Evolutionary conservation across 2,113 vertebrate genomes (phyloP).

Genomic region (Synodontis membranacea): DNA sequence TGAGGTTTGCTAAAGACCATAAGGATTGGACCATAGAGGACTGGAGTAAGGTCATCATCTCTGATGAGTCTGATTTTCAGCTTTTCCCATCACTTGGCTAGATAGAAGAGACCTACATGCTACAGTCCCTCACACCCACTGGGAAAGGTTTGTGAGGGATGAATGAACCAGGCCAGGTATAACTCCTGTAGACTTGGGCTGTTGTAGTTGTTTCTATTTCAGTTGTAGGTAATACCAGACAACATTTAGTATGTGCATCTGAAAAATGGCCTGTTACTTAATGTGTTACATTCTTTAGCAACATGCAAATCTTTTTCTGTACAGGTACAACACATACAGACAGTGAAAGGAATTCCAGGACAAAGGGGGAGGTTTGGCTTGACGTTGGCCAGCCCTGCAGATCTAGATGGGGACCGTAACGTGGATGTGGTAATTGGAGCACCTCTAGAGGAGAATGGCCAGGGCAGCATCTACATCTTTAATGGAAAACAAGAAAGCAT

Average conservation of each 20-base stretch:
- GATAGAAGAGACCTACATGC: too few species aligned
- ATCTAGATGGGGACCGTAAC: slow-evolving; percentile 65
- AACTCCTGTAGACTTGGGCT: background rate
- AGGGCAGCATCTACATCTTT: slow-evolving; percentile 76
- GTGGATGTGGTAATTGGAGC: slow-evolving; percentile 73
- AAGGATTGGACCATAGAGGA: too few species aligned
- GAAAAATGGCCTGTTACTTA: background rate
- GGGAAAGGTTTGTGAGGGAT: too few species aligned
- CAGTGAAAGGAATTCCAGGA: slow-evolving; percentile 59
- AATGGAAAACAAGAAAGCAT: slow-evolving; percentile 55
- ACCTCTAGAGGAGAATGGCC: slow-evolving; percentile 68
- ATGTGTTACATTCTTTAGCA: background rate
- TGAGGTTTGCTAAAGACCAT: too few species aligned
- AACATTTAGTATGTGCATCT: background rate
- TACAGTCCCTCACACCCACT: too few species aligned
- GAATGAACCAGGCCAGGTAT: too few species aligned
- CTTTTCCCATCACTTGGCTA: too few species aligned
- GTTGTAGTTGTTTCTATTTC: background rate
- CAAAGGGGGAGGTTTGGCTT: slow-evolving; percentile 68
- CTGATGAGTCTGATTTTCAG: too few species aligned
- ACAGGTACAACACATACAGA: background rate
- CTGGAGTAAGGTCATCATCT: too few species aligned
- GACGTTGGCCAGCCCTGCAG: slow-evolving; percentile 68
- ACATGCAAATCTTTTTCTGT: background rate
- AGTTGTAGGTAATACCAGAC: background rate